Base-by-base conservation (phyloP, 30 jellyfish, hydroid and myxozoan genomes). In the Aurelia aurita region DNA sequence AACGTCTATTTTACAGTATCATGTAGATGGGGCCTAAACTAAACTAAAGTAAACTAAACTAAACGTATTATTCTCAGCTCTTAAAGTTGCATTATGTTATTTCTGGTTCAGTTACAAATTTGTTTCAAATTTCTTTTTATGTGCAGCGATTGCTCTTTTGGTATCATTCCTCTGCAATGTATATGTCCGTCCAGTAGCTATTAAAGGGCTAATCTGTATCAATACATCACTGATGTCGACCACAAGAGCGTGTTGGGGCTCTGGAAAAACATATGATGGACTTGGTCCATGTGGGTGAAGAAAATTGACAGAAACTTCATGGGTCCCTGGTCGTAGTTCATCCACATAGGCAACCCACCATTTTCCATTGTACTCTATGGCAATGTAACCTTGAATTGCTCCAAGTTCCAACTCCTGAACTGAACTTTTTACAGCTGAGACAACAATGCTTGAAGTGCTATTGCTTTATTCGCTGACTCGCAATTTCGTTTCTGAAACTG, bases 261-360 rank as follows among this genome's bases (percentile, higher is more conserved):
- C 46, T 1, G 88, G 88, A 44, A 77, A 77, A 6, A 27, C 44
- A 27, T 15, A 77, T 0, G 80, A 77, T 10, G 83, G 70, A 49
- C 77, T n/a, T 7, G 88, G 88, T 0, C 80, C 88, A 77, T 77
- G 88, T 53, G 80, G 88, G 5, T 55, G 83, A 18, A 58, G 35
- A 32, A 77, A 77, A 21, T 28, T 19, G 18, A 44, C 63, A 19
- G 39, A 18, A 32, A 54, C 88, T 25, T 77, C 64, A 19, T 54
- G 82, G 4, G 80, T 25, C 58, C 64, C 58, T 21, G 82, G 5
- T 66, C 58, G 32, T 9, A 32, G n/a, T 29, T 58, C 34, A 26
- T 32, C 21, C 0, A 58, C 86, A 5, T 34, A 54, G 29, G 58
- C 82, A 55, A 46, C 80, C 76, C 88, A 77, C 64, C 68, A 77